Conservation (phyloP, 2,888 invertebrate species). For the Idaea dimidiata region DNA sequence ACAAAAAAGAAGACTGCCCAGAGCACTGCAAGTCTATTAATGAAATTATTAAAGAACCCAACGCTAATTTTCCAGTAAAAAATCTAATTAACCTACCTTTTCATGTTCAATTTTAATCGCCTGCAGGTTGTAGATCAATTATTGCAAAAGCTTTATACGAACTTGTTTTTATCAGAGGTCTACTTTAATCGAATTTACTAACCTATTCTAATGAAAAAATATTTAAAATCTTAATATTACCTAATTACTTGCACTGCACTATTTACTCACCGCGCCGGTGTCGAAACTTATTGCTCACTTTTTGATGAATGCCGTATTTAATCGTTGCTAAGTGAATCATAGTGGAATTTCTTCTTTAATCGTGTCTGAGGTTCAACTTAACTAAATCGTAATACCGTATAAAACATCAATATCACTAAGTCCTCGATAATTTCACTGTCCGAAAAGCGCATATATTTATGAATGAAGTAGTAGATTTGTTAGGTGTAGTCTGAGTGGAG, state of each 20-base stretch:
- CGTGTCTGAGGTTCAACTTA: conserved; percentile 15
- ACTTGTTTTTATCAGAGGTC: too few relatives aligned
- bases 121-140: background rate
- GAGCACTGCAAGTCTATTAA: too few relatives aligned
- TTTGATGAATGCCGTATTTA: conserved; percentile 82
- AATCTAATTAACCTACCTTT: background rate
- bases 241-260: conserved; percentile 58
- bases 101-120: background rate
- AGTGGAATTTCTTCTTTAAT: conserved; percentile 38
- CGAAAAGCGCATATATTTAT: conserved; percentile 27
- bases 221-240: background rate
- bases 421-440: conserved; percentile 49
- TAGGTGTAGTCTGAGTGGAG: background rate
- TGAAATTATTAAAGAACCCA: background rate
- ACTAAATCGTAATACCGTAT: conserved; percentile 34
- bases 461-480: conserved; percentile 26
- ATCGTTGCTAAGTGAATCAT: conserved; percentile 84
- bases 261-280: conserved; percentile 76
- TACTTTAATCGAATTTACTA: background rate
- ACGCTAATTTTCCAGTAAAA: background rate
- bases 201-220: background rate
- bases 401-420: conserved; percentile 21
- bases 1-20: too few relatives aligned
- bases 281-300: conserved; percentile 75
- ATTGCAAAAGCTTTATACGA: background rate